A percentile compares a stretch with the other conserved stretches of the same genome.
Evolutionary conservation across 2,888 invertebrate genomes (phyloP).

Genomic region (Conistra vaccinii): DNA sequence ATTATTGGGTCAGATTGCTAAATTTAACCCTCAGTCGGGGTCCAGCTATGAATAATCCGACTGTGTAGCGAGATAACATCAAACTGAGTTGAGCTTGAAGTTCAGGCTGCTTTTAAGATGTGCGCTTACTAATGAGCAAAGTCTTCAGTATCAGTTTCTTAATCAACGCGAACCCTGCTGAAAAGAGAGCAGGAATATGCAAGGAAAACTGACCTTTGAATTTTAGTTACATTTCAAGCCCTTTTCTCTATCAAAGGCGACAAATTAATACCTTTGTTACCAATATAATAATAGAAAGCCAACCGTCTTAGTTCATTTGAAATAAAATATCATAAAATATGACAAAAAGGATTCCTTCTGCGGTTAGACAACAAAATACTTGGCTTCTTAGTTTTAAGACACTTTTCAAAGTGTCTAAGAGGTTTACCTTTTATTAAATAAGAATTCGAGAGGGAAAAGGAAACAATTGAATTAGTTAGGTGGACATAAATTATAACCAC

Average conservation of each 20-base stretch:
- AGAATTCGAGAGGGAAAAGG: constrained; percentile 25
- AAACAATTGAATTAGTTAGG: constrained; percentile 30
- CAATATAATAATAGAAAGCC: constrained; percentile 35
- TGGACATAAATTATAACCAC: constrained; percentile 25
- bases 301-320: constrained; percentile 34
- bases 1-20: constrained; percentile 61
- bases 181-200: constrained; percentile 14
- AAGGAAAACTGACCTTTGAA: constrained; percentile 15
- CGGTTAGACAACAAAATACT: constrained; percentile 42
- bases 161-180: constrained; percentile 18
- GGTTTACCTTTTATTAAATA: constrained; percentile 53
- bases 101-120: constrained; percentile 10
- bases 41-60: constrained; percentile 23
- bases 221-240: not conserved
- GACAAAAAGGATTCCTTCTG: constrained; percentile 45
- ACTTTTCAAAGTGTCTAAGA: constrained; percentile 48
- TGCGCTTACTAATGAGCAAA: constrained; percentile 43
- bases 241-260: constrained; percentile 5
- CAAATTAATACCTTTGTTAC: constrained; percentile 27
- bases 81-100: not conserved
- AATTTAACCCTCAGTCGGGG: constrained; percentile 39
- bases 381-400: constrained; percentile 43
- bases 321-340: constrained; percentile 48
- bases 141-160: constrained; percentile 41
- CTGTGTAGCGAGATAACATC: constrained; percentile 9